Percentiles rank a stretch among this genome's conserved stretches.
Evolutionary conservation across 2,113 vertebrate species (phyloP).

Genomic region (Daboia siamensis): DNA sequence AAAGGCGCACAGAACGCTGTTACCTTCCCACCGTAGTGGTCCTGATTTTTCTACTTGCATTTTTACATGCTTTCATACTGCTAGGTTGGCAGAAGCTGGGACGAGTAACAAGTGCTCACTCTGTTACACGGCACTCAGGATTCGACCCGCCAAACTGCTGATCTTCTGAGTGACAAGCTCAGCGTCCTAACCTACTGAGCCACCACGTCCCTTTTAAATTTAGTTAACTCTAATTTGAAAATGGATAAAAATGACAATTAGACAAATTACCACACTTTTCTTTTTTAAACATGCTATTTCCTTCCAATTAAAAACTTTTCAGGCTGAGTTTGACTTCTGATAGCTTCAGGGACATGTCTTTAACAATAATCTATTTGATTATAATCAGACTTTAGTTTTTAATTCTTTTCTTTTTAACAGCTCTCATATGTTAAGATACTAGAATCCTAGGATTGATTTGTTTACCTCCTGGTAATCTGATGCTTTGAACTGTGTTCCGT

Average conservation of each 20-base stretch:
- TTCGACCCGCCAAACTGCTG: too few species aligned
- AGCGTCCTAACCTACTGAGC: too few species aligned
- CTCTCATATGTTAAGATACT: neutral
- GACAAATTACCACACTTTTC: neutral
- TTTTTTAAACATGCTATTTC: neutral
- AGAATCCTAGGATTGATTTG: constrained; percentile 16
- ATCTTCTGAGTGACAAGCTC: too few species aligned
- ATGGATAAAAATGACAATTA: neutral
- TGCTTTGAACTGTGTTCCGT: neutral
- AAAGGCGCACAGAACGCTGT: too few species aligned
- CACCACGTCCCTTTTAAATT: neutral
- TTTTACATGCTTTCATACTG: too few species aligned
- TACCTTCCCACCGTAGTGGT: too few species aligned
- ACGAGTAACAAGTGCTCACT: too few species aligned
- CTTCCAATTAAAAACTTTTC: neutral
- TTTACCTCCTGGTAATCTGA: constrained; percentile 21
- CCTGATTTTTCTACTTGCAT: too few species aligned
- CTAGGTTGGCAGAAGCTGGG: too few species aligned
- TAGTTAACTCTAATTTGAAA: neutral
- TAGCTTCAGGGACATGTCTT: neutral
- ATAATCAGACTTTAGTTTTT: neutral
- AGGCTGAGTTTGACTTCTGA: neutral
- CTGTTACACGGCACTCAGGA: too few species aligned
- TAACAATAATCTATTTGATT: neutral
- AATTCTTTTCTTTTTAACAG: constrained; percentile 4